Conservation (phyloP, 2,797 vertebrate genomes). For the Pristis pectinata region DNA sequence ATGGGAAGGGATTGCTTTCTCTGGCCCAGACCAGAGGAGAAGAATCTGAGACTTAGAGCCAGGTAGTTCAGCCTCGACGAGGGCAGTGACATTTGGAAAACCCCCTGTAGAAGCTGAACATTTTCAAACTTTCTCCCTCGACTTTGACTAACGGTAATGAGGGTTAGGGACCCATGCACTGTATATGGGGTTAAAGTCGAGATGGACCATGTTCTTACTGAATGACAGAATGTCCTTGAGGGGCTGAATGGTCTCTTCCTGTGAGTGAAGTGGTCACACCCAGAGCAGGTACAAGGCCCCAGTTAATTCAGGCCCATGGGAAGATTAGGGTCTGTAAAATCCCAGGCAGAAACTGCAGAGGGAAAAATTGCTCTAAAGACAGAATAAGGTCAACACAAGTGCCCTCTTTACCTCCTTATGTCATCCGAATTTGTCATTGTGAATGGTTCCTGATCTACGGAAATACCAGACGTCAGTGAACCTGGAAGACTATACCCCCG, state of each 20-base stretch:
- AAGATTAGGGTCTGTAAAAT: not conserved
- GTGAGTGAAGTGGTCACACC: not conserved
- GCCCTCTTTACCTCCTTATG: no score
- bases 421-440: no score
- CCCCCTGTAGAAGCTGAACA: not conserved
- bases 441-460: no score
- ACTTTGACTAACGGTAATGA: no score
- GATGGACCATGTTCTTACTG: not conserved
- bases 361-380: no score
- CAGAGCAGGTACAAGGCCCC: not conserved
- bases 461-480: not conserved
- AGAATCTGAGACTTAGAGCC: not conserved
- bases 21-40: not conserved
- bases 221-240: not conserved
- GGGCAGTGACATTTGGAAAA: not conserved
- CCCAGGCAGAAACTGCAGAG: no score
- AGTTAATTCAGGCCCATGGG: not conserved
- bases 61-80: not conserved
- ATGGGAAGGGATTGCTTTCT: not conserved
- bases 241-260: not conserved
- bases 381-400: no score
- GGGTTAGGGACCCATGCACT: not conserved
- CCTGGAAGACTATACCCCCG: not conserved
- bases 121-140: no score
- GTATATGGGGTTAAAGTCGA: not conserved